Evolutionary conservation across 2,888 invertebrate genomes (phyloP), one percentile per base, ranked within the genome.

Genomic region (Nephrotoma flavescens): DNA sequence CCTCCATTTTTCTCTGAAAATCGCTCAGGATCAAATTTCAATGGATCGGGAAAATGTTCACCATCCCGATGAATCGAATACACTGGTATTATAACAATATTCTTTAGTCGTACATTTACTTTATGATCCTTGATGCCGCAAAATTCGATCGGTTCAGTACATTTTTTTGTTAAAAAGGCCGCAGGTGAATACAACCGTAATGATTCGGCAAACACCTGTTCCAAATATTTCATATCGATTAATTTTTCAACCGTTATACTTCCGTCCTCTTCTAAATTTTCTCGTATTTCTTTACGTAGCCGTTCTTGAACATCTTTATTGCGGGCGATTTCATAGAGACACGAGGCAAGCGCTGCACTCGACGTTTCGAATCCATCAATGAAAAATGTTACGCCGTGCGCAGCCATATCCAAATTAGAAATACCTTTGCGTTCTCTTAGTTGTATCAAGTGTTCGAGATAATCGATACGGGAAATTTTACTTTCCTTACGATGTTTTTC

Each of bases 281-380:
- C 19, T 0, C 86, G 7, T 2, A 91, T 88, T 88, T 91, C 92
- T 0, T 89, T 83, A 0, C 90, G 88, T 11, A 91, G 87, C 6
- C 88, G 89, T 41, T 90, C 87, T 86, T 91, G 91, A 1, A 87
- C 88, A 2, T 88, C 47, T 41, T 87, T 86, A 87, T 91, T 87
- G 0, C 89, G 89, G 0, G 89, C 90, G 7, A 91, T 87, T 88
- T 90, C 88, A 86, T 90, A 86, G 4, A 91, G 87, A 2, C 89
- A 87, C 87, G 90, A 90, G 0, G 90, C 87, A 0, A 92, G 87
- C 0, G 89, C 89, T 0, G 88, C 41, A 19, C 90, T 90, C 0
- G 91, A 90, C 0, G 92, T 91, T 86, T 91, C 91, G n/a, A 90
- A 90, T 1, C 91, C 91, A 88, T 92, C 91, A 7, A 90, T 44